Conservation (phyloP, 2,888 invertebrate species). For the Patella caerulea region DNA sequence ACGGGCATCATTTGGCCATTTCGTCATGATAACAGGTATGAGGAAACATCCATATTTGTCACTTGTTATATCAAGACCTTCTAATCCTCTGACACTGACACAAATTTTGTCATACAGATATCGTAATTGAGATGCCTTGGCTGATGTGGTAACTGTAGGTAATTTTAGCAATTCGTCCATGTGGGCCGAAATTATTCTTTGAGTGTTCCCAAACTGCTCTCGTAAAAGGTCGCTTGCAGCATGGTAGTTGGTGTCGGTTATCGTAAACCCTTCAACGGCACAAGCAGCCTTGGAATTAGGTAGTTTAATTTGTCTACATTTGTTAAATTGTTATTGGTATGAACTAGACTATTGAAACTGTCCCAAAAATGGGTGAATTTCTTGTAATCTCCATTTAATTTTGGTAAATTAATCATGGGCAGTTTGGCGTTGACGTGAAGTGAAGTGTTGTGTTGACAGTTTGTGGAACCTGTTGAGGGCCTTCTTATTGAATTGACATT, state of each 20-base stretch:
- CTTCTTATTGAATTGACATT: background rate
- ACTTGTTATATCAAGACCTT: background rate
- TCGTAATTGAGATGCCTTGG: background rate
- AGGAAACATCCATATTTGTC: slow-evolving; percentile 14
- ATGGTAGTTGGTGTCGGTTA: background rate
- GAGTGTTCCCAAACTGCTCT: background rate
- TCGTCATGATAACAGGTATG: slow-evolving; percentile 15
- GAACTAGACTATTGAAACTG: background rate
- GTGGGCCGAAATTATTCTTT: background rate
- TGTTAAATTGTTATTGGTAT: background rate
- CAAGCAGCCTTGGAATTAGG: background rate
- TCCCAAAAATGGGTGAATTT: background rate
- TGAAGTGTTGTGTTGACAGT: background rate
- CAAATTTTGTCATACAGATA: background rate
- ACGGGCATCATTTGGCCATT: slow-evolving; percentile 4
- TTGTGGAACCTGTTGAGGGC: background rate
- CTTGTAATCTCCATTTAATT: slow-evolving; percentile 3
- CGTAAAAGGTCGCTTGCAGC: background rate
- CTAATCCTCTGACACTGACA: background rate
- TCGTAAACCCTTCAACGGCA: background rate
- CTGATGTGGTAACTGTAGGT: background rate
- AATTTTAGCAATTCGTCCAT: slow-evolving; percentile 1
- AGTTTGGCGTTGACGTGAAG: background rate
- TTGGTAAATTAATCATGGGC: background rate
- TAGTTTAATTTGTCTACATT: slow-evolving; percentile 2